Evolutionary conservation across 2,888 invertebrate genomes (phyloP).

Genomic region (Exephanes ischioxanthus): DNA sequence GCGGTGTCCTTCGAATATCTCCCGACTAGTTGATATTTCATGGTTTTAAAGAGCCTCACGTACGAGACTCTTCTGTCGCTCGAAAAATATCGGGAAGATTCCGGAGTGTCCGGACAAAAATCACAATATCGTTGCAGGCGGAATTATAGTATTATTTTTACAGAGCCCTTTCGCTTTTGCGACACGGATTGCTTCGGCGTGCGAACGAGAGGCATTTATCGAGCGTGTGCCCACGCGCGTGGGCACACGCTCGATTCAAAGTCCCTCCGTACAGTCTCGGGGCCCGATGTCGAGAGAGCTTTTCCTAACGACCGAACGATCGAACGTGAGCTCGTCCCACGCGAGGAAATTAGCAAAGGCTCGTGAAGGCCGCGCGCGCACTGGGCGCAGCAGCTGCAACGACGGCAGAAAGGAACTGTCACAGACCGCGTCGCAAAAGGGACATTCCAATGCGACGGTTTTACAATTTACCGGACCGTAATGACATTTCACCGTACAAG

Average conservation of each 20-base stretch:
- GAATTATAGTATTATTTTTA: constrained; percentile 30
- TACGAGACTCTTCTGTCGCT: constrained; percentile 18
- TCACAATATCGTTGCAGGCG: constrained; percentile 21
- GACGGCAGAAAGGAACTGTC: constrained; percentile 49
- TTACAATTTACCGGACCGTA: neutral
- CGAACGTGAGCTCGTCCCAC: constrained; percentile 59
- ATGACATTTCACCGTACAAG: neutral
- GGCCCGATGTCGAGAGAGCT: constrained; percentile 46
- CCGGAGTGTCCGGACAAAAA: constrained; percentile 20
- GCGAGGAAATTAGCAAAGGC: constrained; percentile 67
- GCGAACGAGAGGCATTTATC: constrained; percentile 33
- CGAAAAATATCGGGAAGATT: constrained; percentile 11
- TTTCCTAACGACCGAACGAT: constrained; percentile 59
- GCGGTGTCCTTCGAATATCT: constrained; percentile 53
- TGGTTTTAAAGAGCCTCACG: constrained; percentile 44
- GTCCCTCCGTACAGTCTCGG: constrained; percentile 33
- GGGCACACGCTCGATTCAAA: constrained; percentile 46
- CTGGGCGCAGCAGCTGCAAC: constrained; percentile 54
- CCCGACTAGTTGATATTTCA: constrained; percentile 61
- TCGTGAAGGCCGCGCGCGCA: constrained; percentile 62
- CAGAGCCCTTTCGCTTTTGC: constrained; percentile 28
- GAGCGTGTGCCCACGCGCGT: constrained; percentile 47
- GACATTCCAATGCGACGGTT: constrained; percentile 53
- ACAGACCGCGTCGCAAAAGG: constrained; percentile 60
- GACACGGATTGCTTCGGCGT: constrained; percentile 20